phyloP scores from a whole-genome alignment of 2,797 vertebrate species.

The Rhinatrema bivittatum region DNA sequence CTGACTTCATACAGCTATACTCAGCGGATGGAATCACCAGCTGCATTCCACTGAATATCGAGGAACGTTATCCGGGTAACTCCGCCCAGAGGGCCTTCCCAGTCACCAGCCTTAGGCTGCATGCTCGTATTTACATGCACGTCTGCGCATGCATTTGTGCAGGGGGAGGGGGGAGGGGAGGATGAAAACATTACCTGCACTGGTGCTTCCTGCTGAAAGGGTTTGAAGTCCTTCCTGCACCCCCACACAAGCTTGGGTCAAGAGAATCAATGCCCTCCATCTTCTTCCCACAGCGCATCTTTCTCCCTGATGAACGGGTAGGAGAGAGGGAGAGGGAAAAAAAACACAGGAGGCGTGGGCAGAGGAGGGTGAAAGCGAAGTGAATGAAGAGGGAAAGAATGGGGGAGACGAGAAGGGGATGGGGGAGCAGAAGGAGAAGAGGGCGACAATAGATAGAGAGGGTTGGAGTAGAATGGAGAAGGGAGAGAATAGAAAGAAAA shows the following conservation, averaged over 20 bases:
- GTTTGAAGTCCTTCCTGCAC: conserved; percentile 47
- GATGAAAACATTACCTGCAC: conserved; percentile 64
- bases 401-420: background rate
- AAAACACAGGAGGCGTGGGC: background rate
- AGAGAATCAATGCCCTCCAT: conserved; percentile 30
- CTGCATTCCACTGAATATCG: too few relatives aligned
- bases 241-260: conserved; percentile 21
- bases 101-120: too few relatives aligned
- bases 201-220: conserved; percentile 46
- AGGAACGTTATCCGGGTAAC: too few relatives aligned
- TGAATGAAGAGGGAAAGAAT: background rate
- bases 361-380: background rate
- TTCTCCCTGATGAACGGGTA: conserved; percentile 41
- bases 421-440: too few relatives aligned
- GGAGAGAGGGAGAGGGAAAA: background rate
- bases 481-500: too few relatives aligned
- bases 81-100: background rate
- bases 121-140: too few relatives aligned
- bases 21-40: too few relatives aligned
- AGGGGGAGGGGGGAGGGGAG: too few relatives aligned
- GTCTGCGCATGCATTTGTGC: too few relatives aligned
- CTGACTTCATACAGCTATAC: too few relatives aligned
- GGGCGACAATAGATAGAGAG: too few relatives aligned
- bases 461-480: too few relatives aligned
- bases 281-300: conserved; percentile 55